Conservation (phyloP, 2,888 invertebrate genomes). For the Stenotaenia linearis region DNA sequence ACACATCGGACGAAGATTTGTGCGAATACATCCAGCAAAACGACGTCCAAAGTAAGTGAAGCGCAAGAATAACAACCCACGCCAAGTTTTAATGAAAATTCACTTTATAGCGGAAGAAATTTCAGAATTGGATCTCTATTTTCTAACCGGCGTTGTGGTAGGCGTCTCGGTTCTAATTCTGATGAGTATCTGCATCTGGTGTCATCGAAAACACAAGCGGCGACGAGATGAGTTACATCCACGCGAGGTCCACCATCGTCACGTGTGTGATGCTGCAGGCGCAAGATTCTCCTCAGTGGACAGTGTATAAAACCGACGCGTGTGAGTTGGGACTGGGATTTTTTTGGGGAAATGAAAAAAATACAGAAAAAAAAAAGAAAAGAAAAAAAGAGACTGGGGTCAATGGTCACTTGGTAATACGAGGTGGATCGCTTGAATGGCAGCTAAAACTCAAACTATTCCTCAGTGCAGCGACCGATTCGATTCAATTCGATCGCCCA, state of each 20-base stretch:
- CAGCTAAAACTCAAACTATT: slow-evolving; percentile 26
- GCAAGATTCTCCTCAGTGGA: slow-evolving; percentile 56
- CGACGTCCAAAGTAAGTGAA: neutral
- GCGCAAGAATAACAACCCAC: too few species aligned
- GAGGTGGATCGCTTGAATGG: slow-evolving; percentile 26
- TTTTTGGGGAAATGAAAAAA: too few species aligned
- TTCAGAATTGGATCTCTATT: slow-evolving; percentile 57
- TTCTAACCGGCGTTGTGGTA: slow-evolving; percentile 52
- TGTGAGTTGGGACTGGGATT: neutral
- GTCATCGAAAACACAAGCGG: slow-evolving; percentile 49
- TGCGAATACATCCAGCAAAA: slow-evolving; percentile 56
- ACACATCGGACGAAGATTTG: slow-evolving; percentile 67
- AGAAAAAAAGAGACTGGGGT: neutral
- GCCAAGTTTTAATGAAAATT: neutral
- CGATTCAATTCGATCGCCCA: neutral
- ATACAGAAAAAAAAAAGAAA: too few species aligned
- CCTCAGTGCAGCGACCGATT: neutral
- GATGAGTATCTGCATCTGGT: slow-evolving; percentile 53
- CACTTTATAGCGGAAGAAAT: slow-evolving; percentile 48
- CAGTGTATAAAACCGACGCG: slow-evolving; percentile 49
- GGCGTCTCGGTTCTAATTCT: slow-evolving; percentile 52
- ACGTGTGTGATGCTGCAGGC: slow-evolving; percentile 55
- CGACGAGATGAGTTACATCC: slow-evolving; percentile 38
- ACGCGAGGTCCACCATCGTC: slow-evolving; percentile 40
- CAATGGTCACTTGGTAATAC: neutral